phyloP scores from a whole-genome alignment of 2,797 vertebrate species.

The Pseudocheirus occidentalis region DNA sequence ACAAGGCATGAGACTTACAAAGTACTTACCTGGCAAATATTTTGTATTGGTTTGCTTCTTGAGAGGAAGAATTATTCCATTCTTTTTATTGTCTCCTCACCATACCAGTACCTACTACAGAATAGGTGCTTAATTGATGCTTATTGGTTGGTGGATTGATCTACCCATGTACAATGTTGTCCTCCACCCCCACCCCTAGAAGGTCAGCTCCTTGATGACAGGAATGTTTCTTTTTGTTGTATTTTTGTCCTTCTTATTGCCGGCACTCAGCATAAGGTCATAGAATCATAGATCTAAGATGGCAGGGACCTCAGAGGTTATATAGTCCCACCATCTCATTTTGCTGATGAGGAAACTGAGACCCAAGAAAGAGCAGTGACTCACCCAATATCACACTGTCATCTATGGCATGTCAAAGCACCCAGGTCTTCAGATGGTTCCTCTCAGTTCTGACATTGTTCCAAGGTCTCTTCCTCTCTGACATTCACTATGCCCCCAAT shows the following conservation, averaged over 20 bases:
- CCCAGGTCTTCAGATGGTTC: not conserved
- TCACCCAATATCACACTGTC: not conserved
- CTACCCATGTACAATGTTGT: not conserved
- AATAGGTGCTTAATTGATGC: not conserved
- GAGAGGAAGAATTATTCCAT: not conserved
- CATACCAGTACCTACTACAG: not conserved
- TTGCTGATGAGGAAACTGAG: not conserved
- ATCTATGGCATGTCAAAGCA: not conserved
- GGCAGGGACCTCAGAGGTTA: not conserved
- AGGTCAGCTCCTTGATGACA: not conserved
- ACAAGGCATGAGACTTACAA: not conserved
- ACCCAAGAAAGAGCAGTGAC: not conserved
- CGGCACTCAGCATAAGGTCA: not conserved
- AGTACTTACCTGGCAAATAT: not conserved
- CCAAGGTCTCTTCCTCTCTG: not conserved
- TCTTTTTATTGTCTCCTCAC: not conserved
- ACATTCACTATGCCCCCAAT: not conserved
- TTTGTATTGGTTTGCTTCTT: not conserved
- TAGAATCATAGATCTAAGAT: not conserved
- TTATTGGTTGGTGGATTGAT: not conserved
- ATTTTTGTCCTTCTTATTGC: not conserved
- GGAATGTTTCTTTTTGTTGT: not conserved
- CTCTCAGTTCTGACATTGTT: not conserved
- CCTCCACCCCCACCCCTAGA: not conserved
- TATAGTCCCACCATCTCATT: not conserved